Evolutionary conservation across 1,140 invertebrate species (phyloP).

Genomic region (Sitodiplosis mosellana): DNA sequence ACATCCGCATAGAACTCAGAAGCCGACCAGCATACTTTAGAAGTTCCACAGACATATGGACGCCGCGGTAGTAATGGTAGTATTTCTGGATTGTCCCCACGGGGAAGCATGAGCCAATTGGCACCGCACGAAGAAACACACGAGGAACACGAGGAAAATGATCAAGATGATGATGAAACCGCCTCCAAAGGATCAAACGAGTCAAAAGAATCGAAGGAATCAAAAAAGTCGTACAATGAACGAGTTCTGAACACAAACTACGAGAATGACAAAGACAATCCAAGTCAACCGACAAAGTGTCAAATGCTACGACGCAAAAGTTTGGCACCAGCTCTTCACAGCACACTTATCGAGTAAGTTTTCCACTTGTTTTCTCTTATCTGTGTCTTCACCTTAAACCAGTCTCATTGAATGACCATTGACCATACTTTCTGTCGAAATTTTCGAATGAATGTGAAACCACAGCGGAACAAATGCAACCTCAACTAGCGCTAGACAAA

Average conservation of each 20-base stretch:
- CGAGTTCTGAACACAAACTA: neutral
- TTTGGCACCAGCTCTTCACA: slow-evolving; percentile 17
- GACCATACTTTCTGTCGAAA: no score
- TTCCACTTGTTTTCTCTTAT: neutral
- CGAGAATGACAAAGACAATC: neutral
- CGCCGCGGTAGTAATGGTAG: no score
- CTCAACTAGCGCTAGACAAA: no score
- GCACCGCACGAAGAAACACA: no score
- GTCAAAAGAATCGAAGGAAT: slow-evolving; percentile 16
- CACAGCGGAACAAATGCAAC: no score
- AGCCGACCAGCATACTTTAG: slow-evolving; percentile 8
- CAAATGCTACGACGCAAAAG: slow-evolving; percentile 17
- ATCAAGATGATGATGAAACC: neutral
- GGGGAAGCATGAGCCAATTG: neutral
- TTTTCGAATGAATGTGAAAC: no score
- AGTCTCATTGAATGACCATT: neutral
- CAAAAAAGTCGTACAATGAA: slow-evolving; percentile 1
- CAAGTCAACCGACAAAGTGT: slow-evolving; percentile 3
- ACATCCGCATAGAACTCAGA: slow-evolving; percentile 8
- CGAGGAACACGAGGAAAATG: neutral
- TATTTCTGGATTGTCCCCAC: no score
- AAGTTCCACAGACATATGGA: no score
- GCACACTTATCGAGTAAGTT: slow-evolving; percentile 17
- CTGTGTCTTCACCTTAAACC: neutral
- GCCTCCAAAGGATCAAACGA: slow-evolving; percentile 11